Evolutionary conservation across 2,113 vertebrate genomes (phyloP), one percentile per base, ranked within the genome.

Genomic region (Chamaea fasciata): DNA sequence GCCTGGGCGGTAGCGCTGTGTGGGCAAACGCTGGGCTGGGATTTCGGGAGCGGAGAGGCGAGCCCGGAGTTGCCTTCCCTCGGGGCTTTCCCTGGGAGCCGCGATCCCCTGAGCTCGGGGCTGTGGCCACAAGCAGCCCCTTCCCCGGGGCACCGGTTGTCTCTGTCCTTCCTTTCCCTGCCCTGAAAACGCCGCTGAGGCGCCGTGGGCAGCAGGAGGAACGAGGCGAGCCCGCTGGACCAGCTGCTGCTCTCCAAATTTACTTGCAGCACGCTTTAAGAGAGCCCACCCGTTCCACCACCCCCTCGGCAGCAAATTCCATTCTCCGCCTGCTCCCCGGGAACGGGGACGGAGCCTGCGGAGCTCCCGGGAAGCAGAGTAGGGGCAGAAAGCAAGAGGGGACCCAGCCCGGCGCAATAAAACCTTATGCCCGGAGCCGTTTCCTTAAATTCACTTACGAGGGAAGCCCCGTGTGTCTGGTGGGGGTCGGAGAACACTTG

Each of bases 1-100:
- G 4, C 30, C 52, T 37, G 56, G 8, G 20, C 3, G 1, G 11
- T 6, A 15, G 30, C 0, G 27, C 10, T 2, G 71, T 6, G 49
- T 13, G 31, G 11, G 1, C 42, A 16, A 47, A 7, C 46, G 27
- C 3, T 3, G 18, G 31, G 21, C 53, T 57, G 55, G 20, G 20
- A n/a, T 53, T n/a, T 50, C 11, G 16, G 57, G 30, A 26, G 33
- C 4, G 6, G 19, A 3, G 46, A 13, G 42, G 10, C 6, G 28
- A 52, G 6, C 13, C 55, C 59, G 21, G 1, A 47, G 13, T 19
- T 73, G 6, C 6, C 18, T 47, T 33, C 50, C 7, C 42, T n/a
- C 8, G 3, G 42, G 42, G 35, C 27, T 67, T 12, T 50, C 26
- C 14, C 14, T 1, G 9, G 26, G 37, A 46, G 49, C 44, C 14